Conservation (phyloP, 2,888 invertebrate genomes). For the Ptilodon capucinus region DNA sequence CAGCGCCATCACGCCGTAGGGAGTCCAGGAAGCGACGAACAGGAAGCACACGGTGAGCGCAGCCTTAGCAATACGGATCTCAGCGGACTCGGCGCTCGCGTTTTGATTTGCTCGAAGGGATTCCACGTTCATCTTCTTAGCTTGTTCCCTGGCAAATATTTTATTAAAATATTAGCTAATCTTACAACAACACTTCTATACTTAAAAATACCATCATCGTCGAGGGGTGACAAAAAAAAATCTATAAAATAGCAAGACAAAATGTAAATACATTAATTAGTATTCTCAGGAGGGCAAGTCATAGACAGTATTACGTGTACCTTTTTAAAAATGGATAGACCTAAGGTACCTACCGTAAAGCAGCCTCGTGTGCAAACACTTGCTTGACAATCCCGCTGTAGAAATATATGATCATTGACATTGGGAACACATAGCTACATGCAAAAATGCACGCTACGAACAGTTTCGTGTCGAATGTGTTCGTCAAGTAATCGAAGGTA, state of each 20-base stretch:
- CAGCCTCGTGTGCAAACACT: constrained; percentile 93
- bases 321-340: no score
- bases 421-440: constrained; percentile 90
- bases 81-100: constrained; percentile 87
- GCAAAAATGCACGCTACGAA: constrained; percentile 90
- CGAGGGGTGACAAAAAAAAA: no score
- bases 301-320: no score
- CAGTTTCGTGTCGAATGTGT: constrained; percentile 89
- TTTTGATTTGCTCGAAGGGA: constrained; percentile 89
- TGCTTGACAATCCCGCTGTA: constrained; percentile 94
- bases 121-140: constrained; percentile 96
- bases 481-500: constrained; percentile 91
- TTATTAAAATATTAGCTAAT: no score
- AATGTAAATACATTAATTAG: no score
- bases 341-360: constrained; percentile 84
- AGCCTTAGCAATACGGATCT: constrained; percentile 93
- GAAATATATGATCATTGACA: constrained; percentile 90
- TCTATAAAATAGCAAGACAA: no score
- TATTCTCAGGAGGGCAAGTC: no score
- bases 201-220: no score
- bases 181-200: no score
- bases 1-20: constrained; percentile 91
- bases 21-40: constrained; percentile 94
- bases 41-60: constrained; percentile 94
- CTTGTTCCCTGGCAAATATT: constrained; percentile 69